Evolutionary conservation across 2,888 invertebrate species (phyloP), one percentile per base, ranked within the genome.

Genomic region (Priocnemis perturbator): DNA sequence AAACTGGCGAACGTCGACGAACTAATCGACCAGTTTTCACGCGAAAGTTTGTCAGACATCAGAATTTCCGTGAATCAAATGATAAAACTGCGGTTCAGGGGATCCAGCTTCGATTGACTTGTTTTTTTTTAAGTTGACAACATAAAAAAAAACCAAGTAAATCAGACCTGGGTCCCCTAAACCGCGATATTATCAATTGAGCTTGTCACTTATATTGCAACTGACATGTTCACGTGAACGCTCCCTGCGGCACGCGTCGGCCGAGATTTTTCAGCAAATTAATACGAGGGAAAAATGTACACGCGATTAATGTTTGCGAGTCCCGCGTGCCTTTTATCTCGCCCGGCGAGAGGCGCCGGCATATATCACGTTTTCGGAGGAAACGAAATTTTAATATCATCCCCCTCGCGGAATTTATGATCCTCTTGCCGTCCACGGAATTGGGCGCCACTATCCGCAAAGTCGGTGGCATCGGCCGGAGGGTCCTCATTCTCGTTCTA

Each of bases 331-430:
- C 64, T 58, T 50, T 59, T 59, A 45, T 63, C 44, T 47, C 52
- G 23, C 45, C 21, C n/a, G 62, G 65, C 47, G 76, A 71, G 77
- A 77, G 74, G 67, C 67, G 67, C 37, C 47, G 58, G 59, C 66
- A 59, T 70, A 74, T 59, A 74, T 78, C 78, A 70, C 64, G n/a
- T 67, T 55, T 63, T 52, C 17, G 47, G 59, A 62, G 69, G 66
- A 68, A 65, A 64, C 60, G 65, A 74, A 75, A 74, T 80, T 80
- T 79, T 76, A 79, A 79, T 79, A 79, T 78, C 76, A 67, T 73
- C 53, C 59, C 57, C 56, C 64, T 23, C 14, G 53, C 48, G 56
- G 61, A 70, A 80, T 80, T 80, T 80, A 80, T 74, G 80, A 30
- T 66, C 63, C 30, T 61, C 67, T 55, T 67, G 52, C 59, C 59